phyloP scores from a whole-genome alignment of 2,888 invertebrate genomes.

The Alcis repandata region DNA sequence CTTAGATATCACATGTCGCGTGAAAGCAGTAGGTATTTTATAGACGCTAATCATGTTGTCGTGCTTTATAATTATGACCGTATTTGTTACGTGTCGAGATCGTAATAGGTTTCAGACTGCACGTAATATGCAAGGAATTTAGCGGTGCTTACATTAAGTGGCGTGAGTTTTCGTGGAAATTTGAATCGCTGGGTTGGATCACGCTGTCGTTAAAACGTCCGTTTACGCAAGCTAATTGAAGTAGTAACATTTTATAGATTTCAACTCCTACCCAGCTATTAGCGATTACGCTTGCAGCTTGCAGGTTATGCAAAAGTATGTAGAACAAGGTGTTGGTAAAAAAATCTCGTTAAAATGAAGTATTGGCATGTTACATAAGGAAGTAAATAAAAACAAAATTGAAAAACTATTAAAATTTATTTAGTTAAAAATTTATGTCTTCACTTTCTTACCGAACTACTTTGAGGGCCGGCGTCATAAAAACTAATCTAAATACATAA shows the following conservation, averaged over 20 bases:
- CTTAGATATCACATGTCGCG: conserved; percentile 40
- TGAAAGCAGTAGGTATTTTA: conserved; percentile 47
- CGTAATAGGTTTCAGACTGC: conserved; percentile 11
- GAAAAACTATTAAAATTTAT: too few relatives aligned
- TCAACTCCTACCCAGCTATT: neutral
- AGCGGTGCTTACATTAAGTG: neutral
- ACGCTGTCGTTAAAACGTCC: conserved; percentile 2
- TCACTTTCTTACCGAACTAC: neutral
- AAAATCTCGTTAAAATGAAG: too few relatives aligned
- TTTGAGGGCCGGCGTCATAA: neutral
- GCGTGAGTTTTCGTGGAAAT: conserved; percentile 2
- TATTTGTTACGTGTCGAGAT: conserved; percentile 7
- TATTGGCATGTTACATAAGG: too few relatives aligned
- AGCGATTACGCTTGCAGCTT: neutral
- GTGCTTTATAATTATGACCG: conserved; percentile 14
- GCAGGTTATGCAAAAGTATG: neutral
- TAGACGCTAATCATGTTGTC: conserved; percentile 9
- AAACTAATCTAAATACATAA: neutral
- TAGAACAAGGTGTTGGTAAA: neutral
- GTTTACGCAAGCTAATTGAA: conserved; percentile 11
- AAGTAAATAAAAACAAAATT: too few relatives aligned
- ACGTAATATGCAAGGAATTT: conserved; percentile 12
- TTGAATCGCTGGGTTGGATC: neutral
- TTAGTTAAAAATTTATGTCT: too few relatives aligned
- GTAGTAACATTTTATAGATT: conserved; percentile 8